These are phyloP conservation scores for Thunnus maccoyii DNA, from an alignment of 2,113 vertebrate genomes.

Conservation along the genomic window DNA sequence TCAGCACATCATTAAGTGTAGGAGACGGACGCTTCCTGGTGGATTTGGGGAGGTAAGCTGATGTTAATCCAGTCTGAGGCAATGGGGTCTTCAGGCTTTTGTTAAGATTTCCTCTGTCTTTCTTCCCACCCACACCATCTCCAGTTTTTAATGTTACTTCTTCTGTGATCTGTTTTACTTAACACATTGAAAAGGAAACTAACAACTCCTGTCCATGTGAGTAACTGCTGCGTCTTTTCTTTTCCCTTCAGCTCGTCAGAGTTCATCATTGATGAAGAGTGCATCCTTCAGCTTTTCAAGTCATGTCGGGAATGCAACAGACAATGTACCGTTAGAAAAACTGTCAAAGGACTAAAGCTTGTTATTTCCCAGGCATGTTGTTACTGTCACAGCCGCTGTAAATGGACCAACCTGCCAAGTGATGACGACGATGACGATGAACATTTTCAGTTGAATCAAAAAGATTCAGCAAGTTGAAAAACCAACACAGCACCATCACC, in stretches of 20 bases:
- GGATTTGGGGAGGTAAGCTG: conserved; percentile 56
- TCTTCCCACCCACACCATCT: too few relatives aligned
- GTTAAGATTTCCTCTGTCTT: background rate
- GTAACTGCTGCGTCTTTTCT: background rate
- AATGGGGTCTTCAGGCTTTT: too few relatives aligned
- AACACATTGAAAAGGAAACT: too few relatives aligned
- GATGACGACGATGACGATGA: background rate
- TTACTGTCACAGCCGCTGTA: conserved; percentile 20
- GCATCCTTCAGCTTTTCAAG: conserved; percentile 57
- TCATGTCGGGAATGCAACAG: conserved; percentile 15
- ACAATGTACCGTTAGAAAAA: conserved; percentile 33
- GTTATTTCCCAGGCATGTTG: conserved; percentile 34
- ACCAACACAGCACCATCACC: background rate
- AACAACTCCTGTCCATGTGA: background rate
- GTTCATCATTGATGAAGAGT: conserved; percentile 49
- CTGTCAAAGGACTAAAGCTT: conserved; percentile 31
- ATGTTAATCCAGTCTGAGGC: background rate
- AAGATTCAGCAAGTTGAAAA: background rate
- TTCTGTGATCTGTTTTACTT: too few relatives aligned
- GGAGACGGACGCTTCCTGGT: conserved; percentile 55
- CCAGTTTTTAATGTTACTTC: background rate
- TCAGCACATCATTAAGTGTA: conserved; percentile 46
- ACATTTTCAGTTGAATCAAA: background rate
- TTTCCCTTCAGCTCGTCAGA: conserved; percentile 42
- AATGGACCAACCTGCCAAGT: conserved; percentile 59